Base-by-base conservation (phyloP, 2,888 invertebrate species). In the Drosophila mayaguana region DNA sequence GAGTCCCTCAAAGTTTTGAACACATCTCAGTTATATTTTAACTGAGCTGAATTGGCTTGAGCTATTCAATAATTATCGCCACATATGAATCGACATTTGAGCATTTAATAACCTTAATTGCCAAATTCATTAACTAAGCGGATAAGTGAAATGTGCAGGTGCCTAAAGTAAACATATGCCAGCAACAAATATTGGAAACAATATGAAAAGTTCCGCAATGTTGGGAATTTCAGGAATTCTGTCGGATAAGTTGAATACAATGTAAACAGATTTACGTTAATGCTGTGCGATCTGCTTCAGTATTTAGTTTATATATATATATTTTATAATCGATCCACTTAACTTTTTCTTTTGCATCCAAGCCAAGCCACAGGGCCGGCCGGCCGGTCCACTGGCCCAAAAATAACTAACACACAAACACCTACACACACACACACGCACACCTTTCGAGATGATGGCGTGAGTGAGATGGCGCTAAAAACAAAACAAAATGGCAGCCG, bases 401-500 rank as follows among this genome's bases (percentile, higher is more conserved):
- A 50, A 54, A 40, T 46, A 40, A 45, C 28, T 55, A 22, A 11
- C 20, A 6, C 20, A 6, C 16, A n/a, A n/a, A n/a, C n/a, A n/a
- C n/a, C n/a, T n/a, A 11, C 56, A 5, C 38, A 38, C 38, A 16
- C 16, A n/a, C 38, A 38, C 38, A 16, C 14, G 3, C 16, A 34
- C 57, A 59, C 46, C 46, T 48, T 48, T 57, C 22, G 53, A 63
- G 63, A 60, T 65, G 57, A 22, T 60, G 45, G 56, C 51, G 67
- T n/a, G 60, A 72, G 66, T 36, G 70, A 68, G 82, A 71, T 56
- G 72, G 68, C 69, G 69, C 59, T n/a, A 50, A 45, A 45, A 43
- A 43, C 48, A 80, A 85, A 82, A 82, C 81, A 89, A 87, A 87
- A 87, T 87, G 89, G 89, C 88, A 80, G 80, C 62, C 72, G 63